A percentile compares a stretch with the other conserved stretches of the same genome.
These are phyloP conservation scores for Scopus umbretta DNA, from an alignment of 2,113 vertebrate species.

Conservation along the genomic window DNA sequence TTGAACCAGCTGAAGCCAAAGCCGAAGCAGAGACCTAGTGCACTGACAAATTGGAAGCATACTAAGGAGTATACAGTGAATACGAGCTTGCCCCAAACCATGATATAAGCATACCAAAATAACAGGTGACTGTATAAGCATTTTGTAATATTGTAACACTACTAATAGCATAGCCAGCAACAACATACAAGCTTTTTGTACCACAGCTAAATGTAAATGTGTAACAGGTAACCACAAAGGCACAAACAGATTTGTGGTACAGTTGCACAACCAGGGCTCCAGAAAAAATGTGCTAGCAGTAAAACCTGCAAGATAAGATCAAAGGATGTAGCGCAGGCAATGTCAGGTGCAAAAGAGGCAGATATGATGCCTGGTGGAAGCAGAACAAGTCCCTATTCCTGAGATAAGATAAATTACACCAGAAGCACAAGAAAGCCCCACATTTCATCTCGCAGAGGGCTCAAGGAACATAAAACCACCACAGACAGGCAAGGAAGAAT, in stretches of 20 bases:
- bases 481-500: not conserved
- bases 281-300: not conserved
- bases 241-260: not conserved
- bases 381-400: not conserved
- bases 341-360: not conserved
- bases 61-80: not conserved
- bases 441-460: not conserved
- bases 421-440: not conserved
- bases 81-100: not conserved
- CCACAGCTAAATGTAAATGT: not conserved
- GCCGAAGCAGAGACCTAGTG: not conserved
- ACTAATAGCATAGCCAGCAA: not conserved
- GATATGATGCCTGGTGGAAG: not conserved
- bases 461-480: not conserved
- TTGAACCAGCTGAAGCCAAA: not conserved
- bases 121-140: not conserved
- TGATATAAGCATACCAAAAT: not conserved
- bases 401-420: not conserved
- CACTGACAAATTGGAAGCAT: not conserved
- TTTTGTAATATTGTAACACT: not conserved
- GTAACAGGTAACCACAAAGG: not conserved
- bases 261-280: not conserved
- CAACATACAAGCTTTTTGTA: not conserved
- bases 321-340: not conserved
- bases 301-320: constrained; percentile 3